Base-by-base conservation (phyloP, 2,888 invertebrate genomes). In the Lithophane semibrunnea region DNA sequence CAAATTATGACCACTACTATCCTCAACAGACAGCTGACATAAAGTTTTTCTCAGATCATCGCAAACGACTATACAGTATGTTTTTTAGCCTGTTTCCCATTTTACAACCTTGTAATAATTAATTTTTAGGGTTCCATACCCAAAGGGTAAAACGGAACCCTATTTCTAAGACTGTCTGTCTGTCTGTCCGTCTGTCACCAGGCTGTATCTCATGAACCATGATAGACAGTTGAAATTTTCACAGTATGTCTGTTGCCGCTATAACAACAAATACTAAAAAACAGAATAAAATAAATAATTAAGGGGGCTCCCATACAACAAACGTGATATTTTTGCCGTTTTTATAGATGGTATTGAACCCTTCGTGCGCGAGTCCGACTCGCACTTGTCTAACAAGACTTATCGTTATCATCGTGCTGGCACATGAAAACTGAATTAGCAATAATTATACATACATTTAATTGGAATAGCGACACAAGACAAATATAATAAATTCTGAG, bases 401-500 rank as follows among this genome's bases (percentile, higher is more conserved):
- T 75, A 66, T 61, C 60, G 13, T 64, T 74, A 72, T 75, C 44
- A 69, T 49, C 13, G 16, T 13, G 42, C 24, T n/a, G 47, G 18
- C 47, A 29, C 42, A 70, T 66, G 71, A 58, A 75, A 79, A 75
- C n/a, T 54, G 10, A 72, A 75, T 60, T 75, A 80, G 42, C 66
- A 70, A 81, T 70, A 69, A 79, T 79, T 81, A 73, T 49, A 75
- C 58, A 58, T 73, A 60, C 61, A 67, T 75, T 61, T 73, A 75
- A 82, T 71, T 37, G 72, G 80, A 70, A 63, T 70, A 70, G 18
- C 56, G n/a, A 73, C 73, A 87, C 83, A 69, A 70, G 60, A 70
- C 58, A 66, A 84, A 81, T 52, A 73, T 7, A 49, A 81, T 84
- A 70, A 61, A 56, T 81, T 73, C 24, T 81, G 56, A 64, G 54